phyloP scores from a whole-genome alignment of 2,113 vertebrate genomes.

The Ramphastos sulfuratus region DNA sequence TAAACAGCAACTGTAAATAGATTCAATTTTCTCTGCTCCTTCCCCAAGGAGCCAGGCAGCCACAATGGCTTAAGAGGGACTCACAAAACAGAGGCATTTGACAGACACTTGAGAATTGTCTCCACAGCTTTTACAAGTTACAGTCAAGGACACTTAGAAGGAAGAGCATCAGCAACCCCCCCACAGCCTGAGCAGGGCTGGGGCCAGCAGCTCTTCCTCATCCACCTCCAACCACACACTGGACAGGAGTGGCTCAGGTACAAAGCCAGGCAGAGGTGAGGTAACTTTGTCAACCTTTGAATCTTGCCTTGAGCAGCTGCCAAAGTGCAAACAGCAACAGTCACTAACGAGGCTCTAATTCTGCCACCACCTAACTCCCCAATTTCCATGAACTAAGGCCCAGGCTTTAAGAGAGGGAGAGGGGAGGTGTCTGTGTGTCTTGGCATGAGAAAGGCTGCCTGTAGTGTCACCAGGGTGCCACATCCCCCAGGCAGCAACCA shows the following conservation, averaged over 20 bases:
- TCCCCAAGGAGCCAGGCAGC: background rate
- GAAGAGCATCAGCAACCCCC: background rate
- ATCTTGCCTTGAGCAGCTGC: slow-evolving; percentile 28
- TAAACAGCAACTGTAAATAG: background rate
- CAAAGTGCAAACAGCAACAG: slow-evolving; percentile 37
- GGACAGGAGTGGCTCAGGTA: background rate
- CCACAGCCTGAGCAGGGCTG: no score
- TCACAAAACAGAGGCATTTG: background rate
- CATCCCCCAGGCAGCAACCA: background rate
- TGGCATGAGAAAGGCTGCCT: background rate
- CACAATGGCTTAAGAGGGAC: background rate
- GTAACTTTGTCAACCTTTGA: background rate
- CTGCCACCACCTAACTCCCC: slow-evolving; percentile 1
- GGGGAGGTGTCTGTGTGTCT: background rate
- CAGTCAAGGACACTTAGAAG: slow-evolving; percentile 53
- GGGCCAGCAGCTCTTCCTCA: background rate
- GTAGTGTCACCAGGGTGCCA: background rate
- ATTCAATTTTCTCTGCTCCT: background rate
- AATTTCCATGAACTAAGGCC: slow-evolving; percentile 43
- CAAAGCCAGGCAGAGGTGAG: background rate
- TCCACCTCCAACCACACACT: background rate
- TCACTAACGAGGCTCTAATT: slow-evolving; percentile 31
- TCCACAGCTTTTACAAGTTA: background rate
- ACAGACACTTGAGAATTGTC: background rate
- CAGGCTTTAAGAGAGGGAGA: background rate